Base-by-base conservation (phyloP, 2,797 vertebrate genomes). In the Coreius guichenoti region DNA sequence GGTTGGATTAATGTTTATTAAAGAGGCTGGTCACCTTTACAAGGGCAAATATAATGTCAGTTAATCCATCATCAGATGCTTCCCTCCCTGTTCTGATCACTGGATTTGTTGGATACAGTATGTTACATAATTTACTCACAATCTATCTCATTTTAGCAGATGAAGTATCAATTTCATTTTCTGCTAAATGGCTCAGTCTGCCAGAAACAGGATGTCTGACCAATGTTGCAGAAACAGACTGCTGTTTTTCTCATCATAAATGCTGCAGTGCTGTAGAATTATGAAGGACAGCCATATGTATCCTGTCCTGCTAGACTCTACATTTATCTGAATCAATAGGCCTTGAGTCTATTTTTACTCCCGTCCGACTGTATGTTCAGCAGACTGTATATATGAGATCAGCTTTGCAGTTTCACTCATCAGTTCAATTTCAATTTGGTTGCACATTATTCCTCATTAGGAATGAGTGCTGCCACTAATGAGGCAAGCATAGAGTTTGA, bases 161-260 rank as follows among this genome's bases (percentile, higher is more conserved):
- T 81, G n/a, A 51, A 58, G 23, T 19, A 69, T 81, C 9, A 0
- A 33, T 73, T 73, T 82, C 17, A 16, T 82, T 72, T 82, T 39
- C 45, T 19, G 45, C 45, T 39, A 65, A 81, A 69, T n/a, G 6
- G 39, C 13, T 39, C 7, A 26, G 51, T n/a, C 45, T 68, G 63
- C 12, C 67, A 23, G 82, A 85, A 85, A 80, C 76, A 80, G 76
- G 83, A 85, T 61, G 76, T 49, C 36, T 67, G 81, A 67, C 39
- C 4, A 5, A 26, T 47, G 36, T 61, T 31, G 33, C 49, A 69
- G 17, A 58, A 56, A 78, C 13, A 2, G 36, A 61, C 61, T 68
- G 16, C 47, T 56, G 82, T 43, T 84, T 84, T 54, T 43, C 47
- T 12, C 63, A 68, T 77, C 29, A 68, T 8, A 77, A n/a, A 31